Base-by-base conservation (phyloP, 2,797 vertebrate genomes). In the Xyrichtys novacula region DNA sequence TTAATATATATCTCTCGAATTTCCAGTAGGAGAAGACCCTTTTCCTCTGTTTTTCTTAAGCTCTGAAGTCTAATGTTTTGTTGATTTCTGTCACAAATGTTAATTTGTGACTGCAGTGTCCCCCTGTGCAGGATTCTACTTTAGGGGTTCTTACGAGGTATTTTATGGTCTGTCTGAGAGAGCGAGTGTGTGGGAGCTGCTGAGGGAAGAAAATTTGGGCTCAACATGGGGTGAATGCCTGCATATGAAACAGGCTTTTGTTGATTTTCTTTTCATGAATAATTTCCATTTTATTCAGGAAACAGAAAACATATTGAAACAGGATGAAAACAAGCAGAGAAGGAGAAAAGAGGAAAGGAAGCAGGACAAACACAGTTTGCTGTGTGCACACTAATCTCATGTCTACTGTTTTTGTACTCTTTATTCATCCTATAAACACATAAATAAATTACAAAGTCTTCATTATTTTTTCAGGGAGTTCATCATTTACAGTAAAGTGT, bases 241-340 rank as follows among this genome's bases (percentile, higher is more conserved):
- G 58, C 38, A 57, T n/a, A 43, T 47, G 14, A 52, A 62, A 67
- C 3, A 1, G 49, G 22, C 43, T 43, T 60, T 48, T 66, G 50
- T 56, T 62, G 29, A 50, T 44, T 49, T 25, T 43, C 57, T 44
- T 43, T 59, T 34, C 64, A 74, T 74, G 64, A 74, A 74, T 50
- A 57, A 74, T 62, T 50, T 46, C 20, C 50, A 50, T 38, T 26
- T 63, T 31, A 31, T 28, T 63, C 26, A 20, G 19, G 11, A 36
- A 23, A 1, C 16, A 50, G 50, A 22, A 23, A 61, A 67, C 57
- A 38, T 19, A 20, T 14, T 38, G 57, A 4, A 65, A 20, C 29
- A 12, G 31, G 23, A 28, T 4, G n/a, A 4, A 23, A 7, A 36
- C 43, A 26, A 44, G 11, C 23, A 0, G 57, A 40, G 31, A 6